Evolutionary conservation across 2,113 vertebrate species (phyloP).

Genomic region (Nannospalax galili): DNA sequence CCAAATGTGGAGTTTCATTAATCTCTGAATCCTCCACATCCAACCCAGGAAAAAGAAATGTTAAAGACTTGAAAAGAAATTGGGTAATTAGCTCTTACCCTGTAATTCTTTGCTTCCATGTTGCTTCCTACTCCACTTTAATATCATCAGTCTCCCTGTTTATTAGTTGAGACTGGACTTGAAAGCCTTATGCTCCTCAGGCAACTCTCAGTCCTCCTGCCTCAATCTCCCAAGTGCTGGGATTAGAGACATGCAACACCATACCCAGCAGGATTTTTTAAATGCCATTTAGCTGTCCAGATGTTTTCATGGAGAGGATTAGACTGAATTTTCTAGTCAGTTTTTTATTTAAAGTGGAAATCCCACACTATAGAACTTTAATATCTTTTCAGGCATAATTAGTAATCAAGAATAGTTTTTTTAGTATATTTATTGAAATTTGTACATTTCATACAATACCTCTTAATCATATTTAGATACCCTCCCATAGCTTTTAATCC

Average conservation of each 20-base stretch:
- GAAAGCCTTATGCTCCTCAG: no score
- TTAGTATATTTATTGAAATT: no score
- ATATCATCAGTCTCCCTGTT: not conserved
- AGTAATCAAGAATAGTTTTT: not conserved
- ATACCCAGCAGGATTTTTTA: not conserved
- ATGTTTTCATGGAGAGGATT: not conserved
- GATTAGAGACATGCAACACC: not conserved
- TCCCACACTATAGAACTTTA: not conserved
- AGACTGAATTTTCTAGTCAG: conserved; percentile 11
- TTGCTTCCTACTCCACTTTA: conserved; percentile 22
- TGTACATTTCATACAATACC: no score
- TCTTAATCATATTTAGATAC: no score
- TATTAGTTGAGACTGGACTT: not conserved
- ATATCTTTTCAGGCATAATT: not conserved
- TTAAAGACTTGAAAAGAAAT: not conserved
- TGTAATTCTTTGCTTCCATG: not conserved
- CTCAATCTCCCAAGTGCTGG: not conserved
- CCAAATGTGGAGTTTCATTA: not conserved
- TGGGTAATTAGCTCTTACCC: not conserved
- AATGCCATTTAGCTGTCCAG: not conserved
- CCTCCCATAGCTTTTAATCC: not conserved
- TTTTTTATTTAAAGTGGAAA: conserved; percentile 20
- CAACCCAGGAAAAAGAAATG: not conserved
- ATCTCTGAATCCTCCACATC: not conserved
- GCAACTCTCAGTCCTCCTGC: not conserved